These are phyloP conservation scores for Pipistrellus pygmaeus DNA, from an alignment of 2,797 vertebrate genomes.

Conservation along the genomic window DNA sequence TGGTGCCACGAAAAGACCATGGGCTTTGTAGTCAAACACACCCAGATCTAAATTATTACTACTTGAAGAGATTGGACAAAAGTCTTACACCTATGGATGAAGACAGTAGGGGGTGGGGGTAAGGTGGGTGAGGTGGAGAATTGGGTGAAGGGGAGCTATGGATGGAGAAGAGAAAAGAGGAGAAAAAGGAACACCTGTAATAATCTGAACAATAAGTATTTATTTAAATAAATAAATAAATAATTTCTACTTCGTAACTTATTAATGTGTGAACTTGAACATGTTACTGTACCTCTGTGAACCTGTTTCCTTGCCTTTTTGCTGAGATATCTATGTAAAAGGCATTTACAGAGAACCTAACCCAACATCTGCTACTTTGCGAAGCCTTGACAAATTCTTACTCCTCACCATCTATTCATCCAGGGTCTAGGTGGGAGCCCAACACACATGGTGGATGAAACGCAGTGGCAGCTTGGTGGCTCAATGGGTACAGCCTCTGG, in stretches of 20 bases:
- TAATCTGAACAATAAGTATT: too few relatives aligned
- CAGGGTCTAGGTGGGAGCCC: background rate
- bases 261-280: background rate
- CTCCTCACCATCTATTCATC: background rate
- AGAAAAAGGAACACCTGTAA: too few relatives aligned
- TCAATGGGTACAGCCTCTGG: background rate
- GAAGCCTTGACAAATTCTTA: conserved; percentile 1
- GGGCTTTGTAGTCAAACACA: background rate
- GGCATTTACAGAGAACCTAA: background rate
- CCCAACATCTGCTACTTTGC: background rate
- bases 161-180: too few relatives aligned
- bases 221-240: background rate
- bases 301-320: background rate
- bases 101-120: too few relatives aligned
- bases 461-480: background rate
- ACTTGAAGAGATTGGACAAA: background rate
- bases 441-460: background rate
- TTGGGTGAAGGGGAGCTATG: too few relatives aligned
- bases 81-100: too few relatives aligned
- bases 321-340: background rate
- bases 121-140: too few relatives aligned
- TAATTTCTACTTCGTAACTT: background rate
- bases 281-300: background rate
- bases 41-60: background rate
- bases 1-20: background rate